A percentile compares a stretch with the other conserved stretches of the same genome.
These are phyloP conservation scores for Picathartes gymnocephalus DNA, from an alignment of 2,113 vertebrate species.

Conservation along the genomic window DNA sequence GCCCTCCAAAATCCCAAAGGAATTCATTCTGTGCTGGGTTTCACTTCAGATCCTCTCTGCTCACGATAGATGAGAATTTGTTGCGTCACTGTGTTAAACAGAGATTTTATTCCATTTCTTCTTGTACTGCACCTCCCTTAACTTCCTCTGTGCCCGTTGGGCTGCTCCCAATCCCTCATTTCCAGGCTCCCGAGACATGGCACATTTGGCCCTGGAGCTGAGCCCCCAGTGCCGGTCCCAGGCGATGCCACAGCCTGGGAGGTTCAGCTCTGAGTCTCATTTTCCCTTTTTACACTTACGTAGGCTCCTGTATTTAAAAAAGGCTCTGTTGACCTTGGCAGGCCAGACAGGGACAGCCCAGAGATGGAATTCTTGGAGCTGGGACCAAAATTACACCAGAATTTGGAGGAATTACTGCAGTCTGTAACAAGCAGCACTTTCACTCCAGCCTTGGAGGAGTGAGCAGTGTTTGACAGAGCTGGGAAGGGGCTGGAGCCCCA, in stretches of 20 bases:
- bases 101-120: neutral
- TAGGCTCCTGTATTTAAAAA: neutral
- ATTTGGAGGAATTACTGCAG: neutral
- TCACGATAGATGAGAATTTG: neutral
- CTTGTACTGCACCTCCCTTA: neutral
- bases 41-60: neutral
- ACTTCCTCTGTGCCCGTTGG: neutral
- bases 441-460: neutral
- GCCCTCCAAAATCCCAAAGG: neutral
- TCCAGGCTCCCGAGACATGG: neutral
- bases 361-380: neutral
- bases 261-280: neutral
- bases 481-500: neutral
- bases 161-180: neutral
- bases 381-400: neutral
- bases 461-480: neutral
- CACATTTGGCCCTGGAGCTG: neutral
- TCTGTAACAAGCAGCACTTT: neutral
- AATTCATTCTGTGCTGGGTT: neutral
- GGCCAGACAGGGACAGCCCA: neutral
- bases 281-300: neutral
- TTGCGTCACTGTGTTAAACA: neutral
- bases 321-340: constrained; percentile 39
- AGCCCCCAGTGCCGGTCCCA: neutral
- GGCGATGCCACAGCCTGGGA: constrained; percentile 3